These are phyloP conservation scores for Metopia argyrocephala DNA, from an alignment of 2,888 invertebrate species.

Conservation along the genomic window DNA sequence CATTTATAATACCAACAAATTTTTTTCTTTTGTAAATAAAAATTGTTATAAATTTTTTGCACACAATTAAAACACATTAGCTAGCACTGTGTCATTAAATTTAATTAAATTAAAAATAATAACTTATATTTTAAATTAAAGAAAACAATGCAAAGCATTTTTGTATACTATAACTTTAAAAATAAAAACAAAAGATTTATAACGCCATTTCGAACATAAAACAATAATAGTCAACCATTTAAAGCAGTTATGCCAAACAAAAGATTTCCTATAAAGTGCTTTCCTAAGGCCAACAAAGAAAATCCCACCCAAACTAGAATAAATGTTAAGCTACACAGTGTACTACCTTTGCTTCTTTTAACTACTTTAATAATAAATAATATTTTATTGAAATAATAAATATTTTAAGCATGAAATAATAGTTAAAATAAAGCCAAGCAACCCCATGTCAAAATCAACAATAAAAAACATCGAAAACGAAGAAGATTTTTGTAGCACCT, in stretches of 20 bases:
- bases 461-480: no score
- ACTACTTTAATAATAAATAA: slow-evolving; percentile 57
- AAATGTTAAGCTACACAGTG: background rate
- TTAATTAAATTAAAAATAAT: slow-evolving; percentile 30
- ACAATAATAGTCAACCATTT: slow-evolving; percentile 14
- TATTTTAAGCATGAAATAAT: slow-evolving; percentile 54
- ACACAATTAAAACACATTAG: no score
- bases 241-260: slow-evolving; percentile 24
- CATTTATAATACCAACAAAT: no score
- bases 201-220: slow-evolving; percentile 9
- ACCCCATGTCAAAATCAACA: background rate
- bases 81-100: background rate
- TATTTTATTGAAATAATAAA: slow-evolving; percentile 56
- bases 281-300: background rate
- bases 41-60: no score
- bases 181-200: slow-evolving; percentile 34
- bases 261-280: slow-evolving; percentile 31
- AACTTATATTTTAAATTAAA: background rate
- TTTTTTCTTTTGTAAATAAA: no score
- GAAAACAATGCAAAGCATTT: background rate
- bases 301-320: background rate
- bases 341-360: slow-evolving; percentile 2
- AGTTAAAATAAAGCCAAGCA: slow-evolving; percentile 25
- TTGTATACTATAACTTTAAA: background rate
- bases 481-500: background rate